Conservation (phyloP, 2,113 vertebrate species). For the Piprites chloris region DNA sequence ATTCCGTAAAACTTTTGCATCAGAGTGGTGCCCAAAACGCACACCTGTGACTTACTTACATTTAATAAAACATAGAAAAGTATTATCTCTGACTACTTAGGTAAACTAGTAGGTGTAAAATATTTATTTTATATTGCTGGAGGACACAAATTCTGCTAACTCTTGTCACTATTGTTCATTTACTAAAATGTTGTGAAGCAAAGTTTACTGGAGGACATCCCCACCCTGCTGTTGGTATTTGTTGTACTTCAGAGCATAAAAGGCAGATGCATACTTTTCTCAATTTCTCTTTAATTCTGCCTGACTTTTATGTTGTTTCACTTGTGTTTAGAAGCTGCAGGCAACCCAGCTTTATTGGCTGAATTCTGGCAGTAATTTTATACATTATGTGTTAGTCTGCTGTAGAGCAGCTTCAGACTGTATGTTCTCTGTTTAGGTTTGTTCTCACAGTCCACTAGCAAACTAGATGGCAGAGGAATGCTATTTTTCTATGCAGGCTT, state of each 20-base stretch:
- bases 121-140: neutral
- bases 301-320: neutral
- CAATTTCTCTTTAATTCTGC: neutral
- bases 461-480: neutral
- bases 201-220: neutral
- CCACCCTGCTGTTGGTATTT: neutral
- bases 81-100: neutral
- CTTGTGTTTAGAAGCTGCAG: neutral
- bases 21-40: neutral
- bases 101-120: neutral
- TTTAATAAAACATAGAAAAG: neutral
- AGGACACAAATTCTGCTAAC: neutral
- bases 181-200: neutral
- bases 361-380: neutral
- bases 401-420: neutral
- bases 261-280: neutral
- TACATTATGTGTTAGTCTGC: neutral
- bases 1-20: neutral
- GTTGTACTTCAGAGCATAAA: neutral
- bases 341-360: neutral
- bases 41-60: rapidly evolving
- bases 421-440: neutral
- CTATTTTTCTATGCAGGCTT: neutral
- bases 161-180: neutral
- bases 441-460: neutral